Conservation (phyloP, 2,113 vertebrate species). For the Neoarius graeffei region DNA sequence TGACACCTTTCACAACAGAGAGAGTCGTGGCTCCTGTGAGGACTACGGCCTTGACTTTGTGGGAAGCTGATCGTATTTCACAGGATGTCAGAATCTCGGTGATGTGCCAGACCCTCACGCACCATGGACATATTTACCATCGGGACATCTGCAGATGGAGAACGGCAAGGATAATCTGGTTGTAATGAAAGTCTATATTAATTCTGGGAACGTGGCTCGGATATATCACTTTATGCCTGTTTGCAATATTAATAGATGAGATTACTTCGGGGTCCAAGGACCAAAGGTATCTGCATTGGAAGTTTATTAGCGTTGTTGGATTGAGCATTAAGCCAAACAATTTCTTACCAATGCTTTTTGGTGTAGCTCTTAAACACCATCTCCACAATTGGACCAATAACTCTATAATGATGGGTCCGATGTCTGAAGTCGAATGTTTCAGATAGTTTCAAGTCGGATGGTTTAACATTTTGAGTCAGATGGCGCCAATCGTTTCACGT, state of each 20-base stretch:
- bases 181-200: neutral
- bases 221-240: neutral
- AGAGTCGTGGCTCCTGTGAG: neutral
- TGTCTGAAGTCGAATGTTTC: neutral
- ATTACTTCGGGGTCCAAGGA: constrained; percentile 1
- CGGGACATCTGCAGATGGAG: neutral
- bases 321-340: neutral
- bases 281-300: neutral
- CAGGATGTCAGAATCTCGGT: constrained; percentile 13
- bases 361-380: neutral
- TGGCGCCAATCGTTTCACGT: neutral
- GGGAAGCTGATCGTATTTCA: constrained; percentile 35
- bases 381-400: neutral
- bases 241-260: neutral
- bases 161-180: neutral
- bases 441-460: neutral
- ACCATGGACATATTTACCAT: neutral
- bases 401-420: neutral
- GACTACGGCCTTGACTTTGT: constrained; percentile 1
- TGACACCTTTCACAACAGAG: constrained; percentile 10
- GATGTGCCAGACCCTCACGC: neutral
- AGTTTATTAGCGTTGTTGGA: neutral
- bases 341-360: neutral
- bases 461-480: neutral
- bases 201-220: neutral